phyloP scores from a whole-genome alignment of 2,113 vertebrate genomes.

The Indicator maculatus region DNA sequence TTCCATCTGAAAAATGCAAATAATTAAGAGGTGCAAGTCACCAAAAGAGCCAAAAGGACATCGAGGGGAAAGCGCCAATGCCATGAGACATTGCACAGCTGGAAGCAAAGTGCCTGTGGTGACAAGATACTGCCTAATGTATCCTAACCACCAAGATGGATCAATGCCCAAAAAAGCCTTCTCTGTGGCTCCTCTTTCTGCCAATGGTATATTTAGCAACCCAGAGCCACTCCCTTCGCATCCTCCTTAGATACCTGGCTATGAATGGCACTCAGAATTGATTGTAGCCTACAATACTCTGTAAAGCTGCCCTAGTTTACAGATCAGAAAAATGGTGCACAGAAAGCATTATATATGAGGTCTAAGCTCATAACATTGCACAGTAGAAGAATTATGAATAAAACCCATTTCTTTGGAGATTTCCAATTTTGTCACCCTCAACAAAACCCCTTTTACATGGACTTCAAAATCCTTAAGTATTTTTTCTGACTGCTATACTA shows the following conservation, averaged over 20 bases:
- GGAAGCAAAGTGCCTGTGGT: not conserved
- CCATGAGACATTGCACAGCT: not conserved
- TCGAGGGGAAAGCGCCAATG: not conserved
- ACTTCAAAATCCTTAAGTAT: not conserved
- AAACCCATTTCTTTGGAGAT: slow-evolving; percentile 33
- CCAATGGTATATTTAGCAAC: not conserved
- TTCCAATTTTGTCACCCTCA: slow-evolving; percentile 19
- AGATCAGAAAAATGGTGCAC: not conserved
- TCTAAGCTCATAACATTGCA: slow-evolving; percentile 4
- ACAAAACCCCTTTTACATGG: slow-evolving; percentile 27
- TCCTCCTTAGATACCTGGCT: not conserved
- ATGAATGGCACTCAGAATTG: not conserved
- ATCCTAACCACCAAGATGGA: not conserved
- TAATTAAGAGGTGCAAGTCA: not conserved
- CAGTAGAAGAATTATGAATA: slow-evolving; percentile 30
- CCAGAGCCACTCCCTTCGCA: rapidly evolving
- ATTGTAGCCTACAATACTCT: not conserved
- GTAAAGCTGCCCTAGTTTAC: not conserved
- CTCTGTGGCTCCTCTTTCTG: not conserved
- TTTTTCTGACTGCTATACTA: not conserved
- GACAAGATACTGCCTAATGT: not conserved
- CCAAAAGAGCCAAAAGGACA: rapidly evolving
- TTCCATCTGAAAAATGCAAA: not conserved
- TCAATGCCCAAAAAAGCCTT: not conserved
- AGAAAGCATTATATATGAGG: not conserved